These are phyloP conservation scores for Palloptera scutellata DNA, from an alignment of 2,888 invertebrate species.

Conservation along the genomic window DNA sequence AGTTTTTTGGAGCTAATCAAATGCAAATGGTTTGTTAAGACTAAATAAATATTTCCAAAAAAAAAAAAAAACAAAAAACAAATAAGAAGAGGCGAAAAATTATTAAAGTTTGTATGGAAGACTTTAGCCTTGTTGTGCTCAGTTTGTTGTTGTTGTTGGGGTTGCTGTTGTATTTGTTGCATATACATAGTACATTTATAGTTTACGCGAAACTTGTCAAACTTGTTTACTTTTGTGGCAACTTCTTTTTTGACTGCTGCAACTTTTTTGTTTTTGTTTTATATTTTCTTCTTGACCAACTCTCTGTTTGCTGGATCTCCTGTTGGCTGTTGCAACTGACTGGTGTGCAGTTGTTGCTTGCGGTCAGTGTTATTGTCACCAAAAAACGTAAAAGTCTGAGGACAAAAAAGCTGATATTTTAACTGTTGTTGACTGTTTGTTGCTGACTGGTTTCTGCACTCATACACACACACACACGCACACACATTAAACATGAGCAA, in stretches of 20 bases:
- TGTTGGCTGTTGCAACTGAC: not conserved
- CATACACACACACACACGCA: no score
- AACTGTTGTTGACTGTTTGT: not conserved
- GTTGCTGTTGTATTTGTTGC: no score
- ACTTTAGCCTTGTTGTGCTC: no score
- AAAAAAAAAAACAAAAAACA: not conserved
- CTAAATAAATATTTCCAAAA: not conserved
- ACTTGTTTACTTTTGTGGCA: conserved; percentile 29
- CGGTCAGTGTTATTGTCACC: conserved; percentile 33
- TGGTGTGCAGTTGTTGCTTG: conserved; percentile 4
- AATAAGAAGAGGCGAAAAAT: no score
- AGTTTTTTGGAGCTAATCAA: no score
- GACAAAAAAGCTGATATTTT: not conserved
- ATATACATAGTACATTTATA: no score
- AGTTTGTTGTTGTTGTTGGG: not conserved
- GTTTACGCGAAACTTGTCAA: conserved; percentile 21
- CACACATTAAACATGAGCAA: no score
- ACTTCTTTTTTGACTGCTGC: conserved; percentile 4
- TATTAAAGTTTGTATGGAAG: no score
- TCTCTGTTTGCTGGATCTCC: not conserved
- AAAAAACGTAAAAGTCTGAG: conserved; percentile 5
- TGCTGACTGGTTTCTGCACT: not conserved
- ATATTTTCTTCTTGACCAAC: not conserved
- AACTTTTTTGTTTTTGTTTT: not conserved
- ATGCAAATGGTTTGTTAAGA: not conserved